Evolutionary conservation across 1,140 invertebrate genomes (phyloP), one percentile per base, ranked within the genome.

Genomic region (Drosophila nigrodunni): DNA sequence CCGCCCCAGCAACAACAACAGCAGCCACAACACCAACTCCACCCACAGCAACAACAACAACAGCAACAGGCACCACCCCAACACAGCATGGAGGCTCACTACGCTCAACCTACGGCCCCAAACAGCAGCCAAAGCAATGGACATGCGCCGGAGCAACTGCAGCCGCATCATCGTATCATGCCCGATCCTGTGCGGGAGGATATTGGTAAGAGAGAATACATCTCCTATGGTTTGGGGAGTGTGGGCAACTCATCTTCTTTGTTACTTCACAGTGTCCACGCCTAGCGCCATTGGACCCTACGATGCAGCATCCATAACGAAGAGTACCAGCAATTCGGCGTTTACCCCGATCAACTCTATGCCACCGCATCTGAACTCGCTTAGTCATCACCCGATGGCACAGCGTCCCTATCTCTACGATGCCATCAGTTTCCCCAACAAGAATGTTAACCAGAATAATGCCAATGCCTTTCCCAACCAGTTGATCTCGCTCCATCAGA

Each of bases 401-500:
- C 95, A 95, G 77, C 93, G 96, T 82, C 96, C 96, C 54, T 99
- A 98, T 94, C 95, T 98, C 35, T 99, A 99, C 93, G 98, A 99
- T 89, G 97, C 97, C 21, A 95, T 98, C 82, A 97, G 96, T 81
- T 97, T 97, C 94, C 95, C 95, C 93, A 92, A 92, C 64, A 92
- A 92, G 79, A 91, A 90, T 59, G 83, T 92, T 34, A 92, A 92
- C 58, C 95, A 94, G 85, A 93, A 93, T 44, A 90, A 91, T 46
- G 94, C 95, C 65, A 97, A 96, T 86, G 95, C 95, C 67, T 98
- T 98, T 93, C 97, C 98, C 58, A 98, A 98, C 93, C 98, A 98
- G 92, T 94, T 99, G 90, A 98, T 99, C 91, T 98, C 97, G 77
- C 94, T 99, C 50, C 97, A 99, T 93, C 98, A 99, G 93, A 99